A percentile compares a stretch with the other conserved stretches of the same genome.
These are phyloP conservation scores for Sesia bembeciformis DNA, from an alignment of 2,888 invertebrate species.

Conservation along the genomic window DNA sequence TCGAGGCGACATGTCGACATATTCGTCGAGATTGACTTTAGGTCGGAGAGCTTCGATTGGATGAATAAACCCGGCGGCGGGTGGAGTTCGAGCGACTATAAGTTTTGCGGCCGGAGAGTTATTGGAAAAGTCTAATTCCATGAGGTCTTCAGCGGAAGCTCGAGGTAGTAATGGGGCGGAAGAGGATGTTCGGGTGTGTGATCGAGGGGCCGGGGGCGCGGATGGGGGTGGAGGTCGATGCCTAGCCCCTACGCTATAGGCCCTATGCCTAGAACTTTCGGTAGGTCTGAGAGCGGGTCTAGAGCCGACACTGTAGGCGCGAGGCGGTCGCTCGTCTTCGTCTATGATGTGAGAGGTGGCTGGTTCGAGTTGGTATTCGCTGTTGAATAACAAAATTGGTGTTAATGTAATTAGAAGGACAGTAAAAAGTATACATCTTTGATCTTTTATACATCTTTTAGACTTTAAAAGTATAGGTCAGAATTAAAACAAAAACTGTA, in stretches of 20 bases:
- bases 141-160: conserved; percentile 81
- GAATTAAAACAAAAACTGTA: too few species aligned
- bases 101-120: conserved; percentile 40
- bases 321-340: conserved; percentile 78
- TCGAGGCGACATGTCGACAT: conserved; percentile 65
- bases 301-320: conserved; percentile 91
- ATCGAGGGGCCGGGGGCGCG: conserved; percentile 9
- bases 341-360: conserved; percentile 82
- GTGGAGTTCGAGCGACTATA: conserved; percentile 38
- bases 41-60: conserved; percentile 11
- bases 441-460: too few species aligned
- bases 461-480: too few species aligned
- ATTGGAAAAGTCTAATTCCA: conserved; percentile 79
- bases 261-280: conserved; percentile 68
- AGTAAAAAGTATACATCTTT: too few species aligned
- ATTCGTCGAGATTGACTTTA: conserved; percentile 44
- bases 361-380: conserved; percentile 87
- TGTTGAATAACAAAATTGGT: conserved; percentile 16
- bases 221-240: conserved; percentile 24
- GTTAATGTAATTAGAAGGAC: too few species aligned
- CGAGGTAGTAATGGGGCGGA: conserved; percentile 71
- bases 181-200: conserved; percentile 21
- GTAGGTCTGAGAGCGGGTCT: conserved; percentile 75
- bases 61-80: conserved; percentile 22
- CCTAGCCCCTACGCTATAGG: conserved; percentile 66